Percentiles rank a stretch among this genome's conserved stretches.
Conservation (phyloP, 2,888 invertebrate genomes). For the Caradrina clavipalpis region DNA sequence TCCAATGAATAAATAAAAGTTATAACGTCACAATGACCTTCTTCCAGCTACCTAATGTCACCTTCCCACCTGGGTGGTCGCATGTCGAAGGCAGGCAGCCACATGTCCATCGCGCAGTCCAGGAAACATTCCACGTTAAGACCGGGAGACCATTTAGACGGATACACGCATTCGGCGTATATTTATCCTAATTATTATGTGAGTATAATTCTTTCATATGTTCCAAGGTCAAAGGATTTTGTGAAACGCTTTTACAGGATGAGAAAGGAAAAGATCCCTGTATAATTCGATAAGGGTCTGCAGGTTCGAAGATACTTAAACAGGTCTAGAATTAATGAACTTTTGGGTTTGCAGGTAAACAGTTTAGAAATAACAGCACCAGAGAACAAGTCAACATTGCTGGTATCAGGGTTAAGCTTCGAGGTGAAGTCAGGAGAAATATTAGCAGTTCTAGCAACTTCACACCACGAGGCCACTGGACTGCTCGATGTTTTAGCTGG, state of each 20-base stretch:
- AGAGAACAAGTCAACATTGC: slow-evolving; percentile 89
- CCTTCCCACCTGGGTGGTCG: slow-evolving; percentile 90
- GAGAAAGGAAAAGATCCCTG: no score
- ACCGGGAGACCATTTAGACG: slow-evolving; percentile 90
- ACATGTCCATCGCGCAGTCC: slow-evolving; percentile 90
- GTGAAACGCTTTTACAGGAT: neutral
- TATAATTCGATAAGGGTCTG: neutral
- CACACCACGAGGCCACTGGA: slow-evolving; percentile 96
- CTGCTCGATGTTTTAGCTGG: slow-evolving; percentile 97
- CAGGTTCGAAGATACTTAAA: neutral
- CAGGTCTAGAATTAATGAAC: neutral
- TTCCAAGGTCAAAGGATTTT: neutral
- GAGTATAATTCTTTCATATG: slow-evolving; percentile 62
- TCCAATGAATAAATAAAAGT: neutral
- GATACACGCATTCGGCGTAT: slow-evolving; percentile 88
- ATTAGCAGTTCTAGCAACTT: slow-evolving; percentile 97
- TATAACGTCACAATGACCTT: neutral
- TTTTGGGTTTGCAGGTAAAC: slow-evolving; percentile 86
- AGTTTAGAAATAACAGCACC: slow-evolving; percentile 92
- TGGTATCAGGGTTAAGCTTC: slow-evolving; percentile 95
- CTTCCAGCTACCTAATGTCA: slow-evolving; percentile 85
- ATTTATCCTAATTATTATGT: slow-evolving; percentile 93
- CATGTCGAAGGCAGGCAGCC: slow-evolving; percentile 92
- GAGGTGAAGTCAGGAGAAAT: slow-evolving; percentile 98
- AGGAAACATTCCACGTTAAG: slow-evolving; percentile 90